These are phyloP conservation scores for Dendrocopos noguchii DNA, from an alignment of 2,113 vertebrate species.

Conservation along the genomic window DNA sequence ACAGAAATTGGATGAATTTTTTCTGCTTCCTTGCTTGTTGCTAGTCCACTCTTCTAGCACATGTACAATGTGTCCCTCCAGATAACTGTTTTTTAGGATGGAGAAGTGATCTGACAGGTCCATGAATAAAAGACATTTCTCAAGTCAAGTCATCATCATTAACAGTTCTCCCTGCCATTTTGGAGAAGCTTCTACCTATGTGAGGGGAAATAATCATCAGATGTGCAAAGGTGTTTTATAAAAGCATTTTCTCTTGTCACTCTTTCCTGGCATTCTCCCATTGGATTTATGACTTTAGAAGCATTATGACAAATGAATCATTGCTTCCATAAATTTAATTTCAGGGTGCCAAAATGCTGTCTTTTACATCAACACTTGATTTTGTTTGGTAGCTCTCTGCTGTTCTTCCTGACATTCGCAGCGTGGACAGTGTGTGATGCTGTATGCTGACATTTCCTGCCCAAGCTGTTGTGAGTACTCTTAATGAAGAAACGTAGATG, in stretches of 20 bases:
- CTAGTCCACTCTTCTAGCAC: background rate
- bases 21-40: background rate
- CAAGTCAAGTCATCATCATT: background rate
- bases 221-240: background rate
- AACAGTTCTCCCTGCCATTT: background rate
- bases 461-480: background rate
- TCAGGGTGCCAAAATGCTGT: background rate
- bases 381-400: constrained; percentile 8
- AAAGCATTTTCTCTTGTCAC: background rate
- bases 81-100: background rate
- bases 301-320: background rate
- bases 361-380: background rate
- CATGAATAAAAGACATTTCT: background rate
- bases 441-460: background rate
- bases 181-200: background rate
- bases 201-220: background rate
- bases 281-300: background rate
- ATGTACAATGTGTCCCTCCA: rapidly evolving
- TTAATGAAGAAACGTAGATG: background rate
- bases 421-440: background rate
- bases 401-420: background rate
- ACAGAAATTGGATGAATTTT: background rate
- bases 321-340: constrained; percentile 12
- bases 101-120: background rate
- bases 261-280: background rate